Percentiles rank a stretch among this genome's conserved stretches.
These are phyloP conservation scores for Papilio machaon DNA, from an alignment of 1,140 invertebrate genomes.

Conservation along the genomic window DNA sequence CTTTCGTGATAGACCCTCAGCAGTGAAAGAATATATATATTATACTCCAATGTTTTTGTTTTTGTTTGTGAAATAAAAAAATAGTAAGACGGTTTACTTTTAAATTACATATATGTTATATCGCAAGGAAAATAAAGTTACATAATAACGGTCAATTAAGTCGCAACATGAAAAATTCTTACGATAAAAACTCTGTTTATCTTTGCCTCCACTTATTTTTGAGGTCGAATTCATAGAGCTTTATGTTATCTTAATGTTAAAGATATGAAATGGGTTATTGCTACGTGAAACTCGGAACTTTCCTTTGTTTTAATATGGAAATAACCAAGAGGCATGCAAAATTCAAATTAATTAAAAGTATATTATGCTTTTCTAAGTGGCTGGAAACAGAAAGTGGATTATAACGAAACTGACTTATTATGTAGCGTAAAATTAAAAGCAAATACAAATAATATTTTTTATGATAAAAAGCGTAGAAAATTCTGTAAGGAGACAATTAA, in stretches of 20 bases:
- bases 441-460: neutral
- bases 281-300: conserved; percentile 22
- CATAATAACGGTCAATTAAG: conserved; percentile 9
- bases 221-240: conserved; percentile 9
- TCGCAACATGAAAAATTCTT: neutral
- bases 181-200: conserved; percentile 34
- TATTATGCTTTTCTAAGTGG: conserved; percentile 23
- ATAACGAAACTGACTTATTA: conserved; percentile 1
- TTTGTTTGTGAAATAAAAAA: neutral
- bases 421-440: neutral
- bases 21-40: too few relatives aligned
- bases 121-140: neutral
- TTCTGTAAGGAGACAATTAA: too few relatives aligned
- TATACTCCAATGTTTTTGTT: too few relatives aligned
- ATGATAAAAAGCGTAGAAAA: neutral
- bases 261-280: conserved; percentile 33
- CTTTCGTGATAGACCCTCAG: too few relatives aligned
- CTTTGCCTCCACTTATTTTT: conserved; percentile 4
- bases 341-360: conserved; percentile 31
- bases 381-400: conserved; percentile 26
- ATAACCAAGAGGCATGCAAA: conserved; percentile 30
- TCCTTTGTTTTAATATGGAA: conserved; percentile 27
- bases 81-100: neutral
- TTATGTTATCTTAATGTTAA: conserved; percentile 33
- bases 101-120: neutral